Evolutionary conservation across 2,113 vertebrate genomes (phyloP).

Genomic region (Dipodomys spectabilis): DNA sequence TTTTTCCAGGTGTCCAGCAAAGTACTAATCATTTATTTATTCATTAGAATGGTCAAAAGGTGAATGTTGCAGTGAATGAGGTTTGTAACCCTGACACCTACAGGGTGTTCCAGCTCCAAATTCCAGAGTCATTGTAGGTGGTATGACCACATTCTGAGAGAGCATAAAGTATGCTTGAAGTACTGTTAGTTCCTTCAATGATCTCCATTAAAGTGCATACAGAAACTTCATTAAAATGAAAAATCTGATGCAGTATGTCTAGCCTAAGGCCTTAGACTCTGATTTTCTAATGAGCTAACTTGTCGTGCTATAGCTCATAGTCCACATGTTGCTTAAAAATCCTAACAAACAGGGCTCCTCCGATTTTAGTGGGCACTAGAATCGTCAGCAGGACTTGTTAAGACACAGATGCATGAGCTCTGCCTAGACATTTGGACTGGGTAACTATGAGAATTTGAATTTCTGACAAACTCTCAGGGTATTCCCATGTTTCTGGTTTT

Average conservation of each 20-base stretch:
- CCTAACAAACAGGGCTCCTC: background rate
- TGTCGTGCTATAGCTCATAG: background rate
- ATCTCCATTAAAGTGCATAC: background rate
- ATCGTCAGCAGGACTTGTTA: background rate
- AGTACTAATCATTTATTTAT: background rate
- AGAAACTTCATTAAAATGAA: background rate
- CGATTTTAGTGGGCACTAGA: background rate
- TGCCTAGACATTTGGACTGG: background rate
- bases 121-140: background rate
- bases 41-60: background rate
- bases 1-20: slow-evolving; percentile 21
- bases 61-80: background rate
- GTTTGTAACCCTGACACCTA: background rate
- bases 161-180: background rate
- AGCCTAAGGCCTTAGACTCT: background rate
- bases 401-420: background rate
- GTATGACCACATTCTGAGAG: background rate
- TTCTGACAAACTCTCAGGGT: background rate
- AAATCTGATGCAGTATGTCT: background rate
- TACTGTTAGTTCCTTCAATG: background rate
- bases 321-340: background rate
- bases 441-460: background rate
- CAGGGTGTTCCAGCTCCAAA: background rate
- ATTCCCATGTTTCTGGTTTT: background rate
- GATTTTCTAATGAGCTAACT: background rate